These are phyloP conservation scores for Oceanodroma leucorhoa DNA, from an alignment of 2,797 vertebrate genomes.

Conservation along the genomic window DNA sequence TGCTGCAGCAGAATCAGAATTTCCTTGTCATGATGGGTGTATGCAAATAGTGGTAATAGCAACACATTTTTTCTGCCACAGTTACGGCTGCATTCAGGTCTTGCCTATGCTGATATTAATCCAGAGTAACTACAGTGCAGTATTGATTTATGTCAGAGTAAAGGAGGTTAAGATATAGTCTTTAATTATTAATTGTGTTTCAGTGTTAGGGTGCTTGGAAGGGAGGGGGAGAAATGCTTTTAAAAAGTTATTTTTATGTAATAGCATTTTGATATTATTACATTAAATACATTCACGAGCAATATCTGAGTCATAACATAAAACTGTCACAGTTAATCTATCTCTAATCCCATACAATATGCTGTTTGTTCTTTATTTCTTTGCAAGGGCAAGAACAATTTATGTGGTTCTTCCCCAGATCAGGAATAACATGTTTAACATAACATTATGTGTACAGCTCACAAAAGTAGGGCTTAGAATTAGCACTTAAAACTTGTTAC, in stretches of 20 bases:
- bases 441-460: constrained; percentile 41
- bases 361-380: constrained; percentile 54
- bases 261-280: constrained; percentile 42
- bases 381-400: constrained; percentile 20
- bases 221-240: constrained; percentile 23
- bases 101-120: background rate
- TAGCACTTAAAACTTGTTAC: constrained; percentile 64
- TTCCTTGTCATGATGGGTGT: background rate
- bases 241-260: constrained; percentile 48
- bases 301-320: constrained; percentile 51
- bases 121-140: constrained; percentile 8
- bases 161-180: constrained; percentile 12
- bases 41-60: background rate
- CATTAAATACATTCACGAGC: constrained; percentile 44
- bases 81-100: background rate
- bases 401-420: constrained; percentile 50
- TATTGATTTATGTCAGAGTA: constrained; percentile 31
- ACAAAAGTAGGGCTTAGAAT: constrained; percentile 57
- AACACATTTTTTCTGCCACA: background rate
- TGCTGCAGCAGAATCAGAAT: background rate
- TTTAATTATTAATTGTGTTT: constrained; percentile 55
- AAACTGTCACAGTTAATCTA: constrained; percentile 53
- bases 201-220: background rate
- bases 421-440: constrained; percentile 60
- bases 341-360: constrained; percentile 34